Base-by-base conservation (phyloP, 2,113 vertebrate species). In the Aphyosemion australe region DNA sequence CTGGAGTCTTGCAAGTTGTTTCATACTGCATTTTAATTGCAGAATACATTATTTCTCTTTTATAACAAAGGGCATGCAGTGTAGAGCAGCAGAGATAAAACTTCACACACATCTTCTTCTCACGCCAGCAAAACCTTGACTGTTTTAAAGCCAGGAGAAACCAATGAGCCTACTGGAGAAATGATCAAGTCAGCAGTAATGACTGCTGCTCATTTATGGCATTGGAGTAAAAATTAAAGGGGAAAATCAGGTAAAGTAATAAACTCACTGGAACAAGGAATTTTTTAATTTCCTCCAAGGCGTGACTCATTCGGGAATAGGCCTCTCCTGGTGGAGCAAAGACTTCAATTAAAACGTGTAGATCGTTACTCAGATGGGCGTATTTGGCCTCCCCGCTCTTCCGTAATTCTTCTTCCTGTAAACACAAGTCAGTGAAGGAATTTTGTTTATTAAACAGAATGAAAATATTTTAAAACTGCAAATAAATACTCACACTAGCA, bases 221-320 rank as follows among this genome's bases (percentile, higher is more conserved):
- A 49, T 26, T 54, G n/a, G 52, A 68, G 61, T 47, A 39, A 11
- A 80, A 61, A 69, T 78, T 65, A 65, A 50, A 18, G 50, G n/a
- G 39, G 26, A 46, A 59, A 76, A 65, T 45, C 48, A 65, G 59
- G 60, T 49, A 63, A 72, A 76, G 61, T 18, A 16, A 56, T 66
- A 47, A 83, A 96, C 96, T 97, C 95, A 99, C 96, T 43, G 97
- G 97, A 90, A 98, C 96, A 55, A 99, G 94, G 89, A 99, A 99
- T 90, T 99, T 99, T 89, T 99, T 99, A 48, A 99, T 98, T 88
- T 99, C 97, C 90, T 99, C 97, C 92, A 99, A 86, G 64, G 96
- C 97, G 71, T 98, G 97, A 92, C 97, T 99, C 97, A 99, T 99
- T 26, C 97, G 95, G 89, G 96, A 98, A 92, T 99, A 98, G 1